Conservation (phyloP, 2,888 invertebrate species). For the Eristalis intricaria region DNA sequence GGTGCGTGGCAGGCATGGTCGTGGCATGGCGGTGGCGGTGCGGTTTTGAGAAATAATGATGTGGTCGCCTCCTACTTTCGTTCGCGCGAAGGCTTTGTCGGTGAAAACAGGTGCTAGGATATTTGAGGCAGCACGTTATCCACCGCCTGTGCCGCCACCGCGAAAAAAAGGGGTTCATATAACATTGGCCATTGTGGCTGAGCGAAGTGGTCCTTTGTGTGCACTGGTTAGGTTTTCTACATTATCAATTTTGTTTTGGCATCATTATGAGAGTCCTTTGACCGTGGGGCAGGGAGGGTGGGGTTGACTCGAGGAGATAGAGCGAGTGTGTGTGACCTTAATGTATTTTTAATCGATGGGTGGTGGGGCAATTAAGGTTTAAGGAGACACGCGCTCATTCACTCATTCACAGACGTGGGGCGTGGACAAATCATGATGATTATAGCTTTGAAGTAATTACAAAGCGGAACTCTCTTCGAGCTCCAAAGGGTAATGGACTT, state of each 20-base stretch:
- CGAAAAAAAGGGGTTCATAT: conserved; percentile 23
- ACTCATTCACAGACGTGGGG: neutral
- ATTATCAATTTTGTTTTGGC: conserved; percentile 53
- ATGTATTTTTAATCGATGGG: conserved; percentile 48
- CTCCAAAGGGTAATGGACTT: neutral
- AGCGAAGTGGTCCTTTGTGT: neutral
- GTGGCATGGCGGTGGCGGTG: neutral
- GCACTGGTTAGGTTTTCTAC: conserved; percentile 4
- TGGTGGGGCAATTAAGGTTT: conserved; percentile 53
- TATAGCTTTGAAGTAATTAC: neutral
- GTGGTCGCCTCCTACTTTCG: conserved; percentile 28
- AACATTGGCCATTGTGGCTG: conserved; percentile 36
- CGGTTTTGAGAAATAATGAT: conserved; percentile 48
- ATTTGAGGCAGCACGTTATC: conserved; percentile 32
- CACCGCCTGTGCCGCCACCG: neutral
- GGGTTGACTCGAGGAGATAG: neutral
- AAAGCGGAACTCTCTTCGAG: conserved; percentile 6
- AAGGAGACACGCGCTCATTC: neutral
- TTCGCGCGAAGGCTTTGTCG: conserved; percentile 7
- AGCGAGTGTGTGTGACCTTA: conserved; percentile 18
- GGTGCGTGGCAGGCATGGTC: too few species aligned
- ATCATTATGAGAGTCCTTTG: conserved; percentile 24
- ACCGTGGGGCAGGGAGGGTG: conserved; percentile 8
- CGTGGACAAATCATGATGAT: neutral
- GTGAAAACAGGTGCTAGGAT: conserved; percentile 42